Base-by-base conservation (phyloP, 2,113 vertebrate genomes). In the Falcunculus frontatus region DNA sequence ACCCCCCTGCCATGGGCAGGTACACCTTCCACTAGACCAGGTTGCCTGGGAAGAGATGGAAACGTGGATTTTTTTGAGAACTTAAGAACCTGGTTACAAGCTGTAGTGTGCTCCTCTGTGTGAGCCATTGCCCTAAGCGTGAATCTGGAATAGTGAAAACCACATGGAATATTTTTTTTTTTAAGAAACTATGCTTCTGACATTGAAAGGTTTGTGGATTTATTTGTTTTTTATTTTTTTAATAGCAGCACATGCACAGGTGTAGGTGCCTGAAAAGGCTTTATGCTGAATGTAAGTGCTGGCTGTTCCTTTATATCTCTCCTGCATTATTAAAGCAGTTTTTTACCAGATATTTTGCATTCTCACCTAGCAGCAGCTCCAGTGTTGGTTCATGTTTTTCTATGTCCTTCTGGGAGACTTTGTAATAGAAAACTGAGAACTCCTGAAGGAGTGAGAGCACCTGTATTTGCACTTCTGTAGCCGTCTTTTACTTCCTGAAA, bases 291-390 rank as follows among this genome's bases (percentile, higher is more conserved):
- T 32, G 5, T 16, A 52, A 64, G 29, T 56, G 14, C 26, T 56
- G 32, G 7, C 10, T 67, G 12, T 13, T 76, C 44, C 39, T 63
- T 76, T 25, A 27, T 15, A 15, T 3, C 15, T 32, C 9, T n/a
- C 13, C 47, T 63, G 4, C n/a, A 50, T 19, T 62, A 70, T 13
- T 12, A n/a, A 35, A 27, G 20, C 7, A 10, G 2, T 0, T n/a
- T 87, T 87, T 74, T 25, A 47, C 13, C 33, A 39, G 32, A 2
- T 52, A 46, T 30, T 75, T 82, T 33, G 22, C 39, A 18, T 56
- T 87, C 33, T 74, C 0, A 0, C 14, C 15, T 37, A 63, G 50
- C 19, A 63, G 20, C 33, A 59, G 32, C 39, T 76, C 68, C 53
- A 47, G 2, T 44, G 6, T 39, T 50, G 16, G 8, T 44, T 77